Evolutionary conservation across 2,888 invertebrate species (phyloP), one percentile per base, ranked within the genome.

Genomic region (Stenodera caucasica): DNA sequence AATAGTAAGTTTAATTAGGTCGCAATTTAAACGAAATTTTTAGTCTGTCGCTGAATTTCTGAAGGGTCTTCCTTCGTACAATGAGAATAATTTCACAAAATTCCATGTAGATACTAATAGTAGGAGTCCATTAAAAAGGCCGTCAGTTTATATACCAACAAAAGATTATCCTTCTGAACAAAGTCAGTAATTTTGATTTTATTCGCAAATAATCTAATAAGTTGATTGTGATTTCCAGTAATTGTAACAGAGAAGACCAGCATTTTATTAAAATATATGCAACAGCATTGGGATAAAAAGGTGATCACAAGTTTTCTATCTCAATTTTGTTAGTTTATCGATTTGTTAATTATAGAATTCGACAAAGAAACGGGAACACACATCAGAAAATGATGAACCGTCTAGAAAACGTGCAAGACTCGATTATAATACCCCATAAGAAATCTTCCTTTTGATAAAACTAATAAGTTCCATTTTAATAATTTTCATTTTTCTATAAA

Each of bases 171-270:
- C 96, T 68, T 91, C 94, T 54, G 94, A 96, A 82, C 96, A 96
- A 87, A 89, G 94, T 94, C 84, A 84, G 84, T 80, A 55, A 15
- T 45, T 9, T 45, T 58, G 35, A n/a, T 51, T 32, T 23, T 37
- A 58, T n/a, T n/a, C n/a, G n/a, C n/a, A n/a, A n/a, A n/a, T n/a
- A n/a, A n/a, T n/a, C n/a, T n/a, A n/a, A n/a, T n/a, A n/a, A n/a
- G n/a, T n/a, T n/a, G n/a, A n/a, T n/a, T n/a, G n/a, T n/a, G 7
- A 33, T 75, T 86, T 89, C 65, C 84, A 91, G 94, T 96, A 72
- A 97, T 97, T 77, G 96, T 96, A 49, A 94, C 96, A 77, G 97
- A 97, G 81, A 96, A 95, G 82, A 93, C 95, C 52, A 96, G 95
- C 78, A 96, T 97, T 75, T 84, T 97, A 61, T 82, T 97, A 74